Evolutionary conservation across 2,797 vertebrate species (phyloP).

Genomic region (Tadarida brasiliensis): DNA sequence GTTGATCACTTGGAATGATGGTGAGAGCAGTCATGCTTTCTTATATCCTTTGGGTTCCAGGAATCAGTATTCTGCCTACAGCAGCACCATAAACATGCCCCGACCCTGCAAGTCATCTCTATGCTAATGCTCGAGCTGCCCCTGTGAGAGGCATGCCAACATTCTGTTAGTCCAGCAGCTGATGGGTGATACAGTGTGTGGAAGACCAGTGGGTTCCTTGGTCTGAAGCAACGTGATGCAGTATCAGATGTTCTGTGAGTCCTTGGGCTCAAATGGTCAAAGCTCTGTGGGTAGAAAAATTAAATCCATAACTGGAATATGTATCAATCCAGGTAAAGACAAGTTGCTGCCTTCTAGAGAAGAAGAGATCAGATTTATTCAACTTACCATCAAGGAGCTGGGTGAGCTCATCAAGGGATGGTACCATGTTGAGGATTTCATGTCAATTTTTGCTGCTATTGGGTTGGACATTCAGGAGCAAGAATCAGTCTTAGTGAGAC

Average conservation of each 20-base stretch:
- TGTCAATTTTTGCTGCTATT: neutral
- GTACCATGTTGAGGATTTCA: neutral
- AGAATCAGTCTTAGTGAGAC: neutral
- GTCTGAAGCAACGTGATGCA: neutral
- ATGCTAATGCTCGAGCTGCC: neutral
- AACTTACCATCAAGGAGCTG: neutral
- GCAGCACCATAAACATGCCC: no score
- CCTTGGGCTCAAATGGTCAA: neutral
- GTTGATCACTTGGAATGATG: neutral
- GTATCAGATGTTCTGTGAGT: neutral
- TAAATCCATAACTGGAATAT: neutral
- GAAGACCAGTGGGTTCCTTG: neutral
- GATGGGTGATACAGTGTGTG: no score
- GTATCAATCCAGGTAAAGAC: neutral
- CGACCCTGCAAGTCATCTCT: no score
- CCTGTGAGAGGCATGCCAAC: neutral
- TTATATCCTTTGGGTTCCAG: neutral
- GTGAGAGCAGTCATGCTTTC: neutral
- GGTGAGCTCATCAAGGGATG: neutral
- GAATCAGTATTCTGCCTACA: neutral
- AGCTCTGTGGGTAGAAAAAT: neutral
- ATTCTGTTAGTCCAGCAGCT: neutral
- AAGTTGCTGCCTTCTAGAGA: neutral
- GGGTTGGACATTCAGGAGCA: neutral
- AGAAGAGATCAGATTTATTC: neutral